Percentiles rank a stretch among this genome's conserved stretches.
Evolutionary conservation across 2,113 vertebrate species (phyloP).

Genomic region (Cardinalis cardinalis): DNA sequence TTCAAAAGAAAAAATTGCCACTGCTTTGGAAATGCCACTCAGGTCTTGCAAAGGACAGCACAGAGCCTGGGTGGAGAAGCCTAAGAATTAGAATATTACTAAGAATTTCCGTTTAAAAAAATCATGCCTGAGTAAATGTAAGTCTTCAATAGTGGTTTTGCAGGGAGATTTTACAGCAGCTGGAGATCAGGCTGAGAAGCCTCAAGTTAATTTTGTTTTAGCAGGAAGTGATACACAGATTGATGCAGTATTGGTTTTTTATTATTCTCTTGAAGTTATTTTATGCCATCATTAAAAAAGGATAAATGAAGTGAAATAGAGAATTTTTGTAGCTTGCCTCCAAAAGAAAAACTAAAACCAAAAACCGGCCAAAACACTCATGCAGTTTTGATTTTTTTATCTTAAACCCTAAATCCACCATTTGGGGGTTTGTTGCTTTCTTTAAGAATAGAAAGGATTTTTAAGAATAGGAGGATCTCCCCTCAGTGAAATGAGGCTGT

Average conservation of each 20-base stretch:
- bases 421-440: background rate
- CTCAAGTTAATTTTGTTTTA: conserved; percentile 3
- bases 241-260: background rate
- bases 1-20: background rate
- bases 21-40: background rate
- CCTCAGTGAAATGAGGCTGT: background rate
- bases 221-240: background rate
- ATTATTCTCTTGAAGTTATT: background rate
- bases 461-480: background rate
- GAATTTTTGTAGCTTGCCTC: background rate
- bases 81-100: background rate
- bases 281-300: background rate
- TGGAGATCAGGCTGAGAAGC: background rate
- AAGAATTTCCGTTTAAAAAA: background rate
- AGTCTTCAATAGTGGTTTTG: background rate
- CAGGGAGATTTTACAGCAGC: background rate
- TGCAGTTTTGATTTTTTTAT: background rate
- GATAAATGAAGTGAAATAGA: background rate
- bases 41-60: background rate
- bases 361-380: background rate
- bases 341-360: background rate
- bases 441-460: background rate
- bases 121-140: background rate
- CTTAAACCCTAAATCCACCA: background rate
- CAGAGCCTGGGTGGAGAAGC: background rate